These are phyloP conservation scores for Homarus americanus DNA, from an alignment of 1,140 invertebrate species.

Conservation along the genomic window DNA sequence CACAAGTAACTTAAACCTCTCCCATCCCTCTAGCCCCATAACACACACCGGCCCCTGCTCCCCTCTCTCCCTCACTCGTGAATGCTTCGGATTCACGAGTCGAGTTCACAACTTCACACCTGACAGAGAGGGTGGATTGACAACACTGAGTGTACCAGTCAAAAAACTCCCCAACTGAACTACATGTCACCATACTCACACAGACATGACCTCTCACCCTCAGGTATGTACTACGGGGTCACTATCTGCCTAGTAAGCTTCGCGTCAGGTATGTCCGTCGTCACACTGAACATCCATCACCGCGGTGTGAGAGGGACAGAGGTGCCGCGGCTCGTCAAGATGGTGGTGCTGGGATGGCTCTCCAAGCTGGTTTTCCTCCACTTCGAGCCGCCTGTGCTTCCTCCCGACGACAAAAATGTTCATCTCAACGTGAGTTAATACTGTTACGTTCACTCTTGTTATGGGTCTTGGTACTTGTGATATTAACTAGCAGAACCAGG, in stretches of 20 bases:
- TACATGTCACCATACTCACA: too few relatives aligned
- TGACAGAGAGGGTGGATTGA: too few relatives aligned
- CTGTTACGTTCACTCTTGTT: background rate
- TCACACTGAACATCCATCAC: constrained; percentile 92
- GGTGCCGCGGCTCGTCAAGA: constrained; percentile 78
- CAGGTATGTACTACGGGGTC: constrained; percentile 94
- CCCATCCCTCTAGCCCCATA: too few relatives aligned
- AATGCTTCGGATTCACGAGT: too few relatives aligned
- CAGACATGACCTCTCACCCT: constrained; percentile 73
- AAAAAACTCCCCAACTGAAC: too few relatives aligned
- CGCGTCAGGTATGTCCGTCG: constrained; percentile 90
- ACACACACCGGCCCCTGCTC: too few relatives aligned
- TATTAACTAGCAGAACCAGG: background rate
- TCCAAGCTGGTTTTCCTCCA: constrained; percentile 71
- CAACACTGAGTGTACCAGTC: too few relatives aligned
- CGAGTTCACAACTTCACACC: too few relatives aligned
- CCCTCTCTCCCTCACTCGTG: too few relatives aligned
- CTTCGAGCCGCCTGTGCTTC: constrained; percentile 53
- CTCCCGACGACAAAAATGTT: constrained; percentile 37
- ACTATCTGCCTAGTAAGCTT: constrained; percentile 94
- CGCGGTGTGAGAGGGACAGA: constrained; percentile 88
- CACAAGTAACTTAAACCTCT: too few relatives aligned
- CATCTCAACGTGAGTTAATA: constrained; percentile 32
- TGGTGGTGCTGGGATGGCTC: constrained; percentile 69
- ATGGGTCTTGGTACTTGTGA: constrained; percentile 13